Base-by-base conservation (phyloP, 2,888 invertebrate species). In the Heliconius cydno region DNA sequence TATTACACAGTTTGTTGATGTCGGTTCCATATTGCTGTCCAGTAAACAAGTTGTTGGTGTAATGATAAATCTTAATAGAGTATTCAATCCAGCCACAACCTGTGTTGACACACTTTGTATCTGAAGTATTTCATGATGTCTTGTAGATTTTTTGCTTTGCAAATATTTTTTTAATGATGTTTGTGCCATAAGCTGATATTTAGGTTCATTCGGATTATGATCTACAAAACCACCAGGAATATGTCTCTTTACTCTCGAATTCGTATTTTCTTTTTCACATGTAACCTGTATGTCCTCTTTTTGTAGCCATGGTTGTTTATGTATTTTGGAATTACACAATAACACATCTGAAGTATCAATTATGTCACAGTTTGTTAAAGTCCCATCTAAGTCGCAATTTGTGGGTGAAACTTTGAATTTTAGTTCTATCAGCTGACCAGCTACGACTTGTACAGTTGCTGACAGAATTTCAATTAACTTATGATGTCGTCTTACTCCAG, bases 151-250 rank as follows among this genome's bases (percentile, higher is more conserved):
- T n/a, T 86, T 81, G 52, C 82, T 81, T 25, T 82, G 80, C 71
- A 86, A 79, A 80, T 88, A 90, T 81, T 89, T 86, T 22, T 80
- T 80, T 79, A 92, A 85, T 5, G 91, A 88, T 79, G 89, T 85
- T 77, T 84, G 80, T 57, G 91, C 90, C 76, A 91, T 82, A 15
- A 78, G 34, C 82, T 82, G 84, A 80, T 86, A 90, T 80, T 87
- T 57, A 0, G 86, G 85, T 7, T 89, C 83, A 34, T 82, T 86
- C 6, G 85, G 82, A 81, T 88, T 79, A 76, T 81, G 5, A 60
- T 85, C 81, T 0, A 7, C 25, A 74, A 13, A 1, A 22, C 82
- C 82, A 13, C 88, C 88, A 1, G 66, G 34, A 13, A 76, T 38
- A n/a, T 60, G 9, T 13, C 28, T 66, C 25, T 60, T 25, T 19